Conservation (phyloP, 2,797 vertebrate species). For the Scomberomorus guttatus region DNA sequence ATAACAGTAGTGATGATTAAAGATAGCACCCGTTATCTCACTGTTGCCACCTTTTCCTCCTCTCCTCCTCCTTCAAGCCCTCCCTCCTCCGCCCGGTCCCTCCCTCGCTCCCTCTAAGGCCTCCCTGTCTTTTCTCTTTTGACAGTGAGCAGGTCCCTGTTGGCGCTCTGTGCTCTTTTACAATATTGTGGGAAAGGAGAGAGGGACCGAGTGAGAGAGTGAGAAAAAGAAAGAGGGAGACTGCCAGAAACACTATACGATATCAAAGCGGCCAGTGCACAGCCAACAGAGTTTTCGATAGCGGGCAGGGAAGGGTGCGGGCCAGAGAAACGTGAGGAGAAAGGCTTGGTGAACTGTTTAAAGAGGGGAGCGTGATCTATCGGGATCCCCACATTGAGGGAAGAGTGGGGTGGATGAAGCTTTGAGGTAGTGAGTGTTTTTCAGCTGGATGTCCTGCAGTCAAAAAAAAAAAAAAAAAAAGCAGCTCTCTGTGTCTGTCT, state of each 20-base stretch:
- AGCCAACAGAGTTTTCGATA: constrained; percentile 78
- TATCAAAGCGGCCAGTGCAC: constrained; percentile 75
- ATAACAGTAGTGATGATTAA: constrained; percentile 19
- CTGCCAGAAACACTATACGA: constrained; percentile 76
- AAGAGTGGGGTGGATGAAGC: constrained; percentile 45
- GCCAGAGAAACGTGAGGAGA: constrained; percentile 65
- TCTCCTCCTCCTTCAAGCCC: constrained; percentile 15
- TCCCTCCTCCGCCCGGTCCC: constrained; percentile 24
- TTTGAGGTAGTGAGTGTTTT: constrained; percentile 68
- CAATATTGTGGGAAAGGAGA: constrained; percentile 69
- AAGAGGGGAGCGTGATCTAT: constrained; percentile 66
- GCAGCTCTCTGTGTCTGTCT: constrained; percentile 62
- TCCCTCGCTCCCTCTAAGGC: constrained; percentile 70
- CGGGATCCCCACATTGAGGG: constrained; percentile 59
- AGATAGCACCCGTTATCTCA: constrained; percentile 33
- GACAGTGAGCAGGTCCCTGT: constrained; percentile 81
- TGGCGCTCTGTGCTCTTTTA: constrained; percentile 77
- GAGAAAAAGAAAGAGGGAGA: constrained; percentile 53
- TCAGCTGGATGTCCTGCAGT: constrained; percentile 71
- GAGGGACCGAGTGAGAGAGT: constrained; percentile 26
- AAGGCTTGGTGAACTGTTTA: constrained; percentile 63
- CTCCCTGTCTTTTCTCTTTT: constrained; percentile 74
- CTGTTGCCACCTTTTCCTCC: constrained; percentile 33
- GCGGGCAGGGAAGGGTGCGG: constrained; percentile 51
- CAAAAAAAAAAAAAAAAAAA: constrained; percentile 46